A percentile compares a stretch with the other conserved stretches of the same genome.
Evolutionary conservation across 2,113 vertebrate genomes (phyloP).

Genomic region (Apus apus): DNA sequence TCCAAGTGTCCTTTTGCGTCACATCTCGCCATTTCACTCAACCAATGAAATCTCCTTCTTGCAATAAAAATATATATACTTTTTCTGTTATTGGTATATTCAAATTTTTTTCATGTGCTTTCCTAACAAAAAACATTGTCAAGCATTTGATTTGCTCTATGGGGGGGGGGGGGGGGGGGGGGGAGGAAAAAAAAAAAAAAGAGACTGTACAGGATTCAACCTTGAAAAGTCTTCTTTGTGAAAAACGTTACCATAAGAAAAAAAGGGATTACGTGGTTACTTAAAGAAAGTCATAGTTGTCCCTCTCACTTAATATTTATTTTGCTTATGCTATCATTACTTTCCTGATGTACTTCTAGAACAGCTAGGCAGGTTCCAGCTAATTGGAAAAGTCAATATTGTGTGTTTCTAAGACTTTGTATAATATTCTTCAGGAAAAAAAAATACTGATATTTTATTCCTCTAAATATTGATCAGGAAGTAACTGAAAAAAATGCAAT

Average conservation of each 20-base stretch:
- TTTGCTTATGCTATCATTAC: neutral
- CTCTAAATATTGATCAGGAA: neutral
- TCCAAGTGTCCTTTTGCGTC: conserved; percentile 88
- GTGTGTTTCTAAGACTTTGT: neutral
- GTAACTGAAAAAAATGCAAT: neutral
- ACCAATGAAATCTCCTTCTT: conserved; percentile 83
- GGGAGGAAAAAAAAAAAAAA: neutral
- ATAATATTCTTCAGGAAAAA: neutral
- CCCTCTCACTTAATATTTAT: neutral
- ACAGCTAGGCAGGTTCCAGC: neutral
- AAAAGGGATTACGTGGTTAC: conserved; percentile 1
- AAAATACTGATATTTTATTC: neutral
- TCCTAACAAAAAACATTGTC: conserved; percentile 58
- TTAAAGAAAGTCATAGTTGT: neutral
- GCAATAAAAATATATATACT: conserved; percentile 79
- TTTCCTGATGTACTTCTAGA: neutral
- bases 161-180: rapidly evolving
- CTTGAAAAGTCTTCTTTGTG: conserved; percentile 16
- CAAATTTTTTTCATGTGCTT: conserved; percentile 45
- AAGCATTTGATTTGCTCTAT: neutral
- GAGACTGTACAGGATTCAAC: conserved; percentile 14
- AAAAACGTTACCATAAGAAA: conserved; percentile 14
- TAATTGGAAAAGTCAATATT: neutral
- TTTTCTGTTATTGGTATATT: conserved; percentile 82
- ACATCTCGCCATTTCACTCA: conserved; percentile 91